Evolutionary conservation across 2,797 vertebrate species (phyloP).

Genomic region (Eulemur rubriventer): DNA sequence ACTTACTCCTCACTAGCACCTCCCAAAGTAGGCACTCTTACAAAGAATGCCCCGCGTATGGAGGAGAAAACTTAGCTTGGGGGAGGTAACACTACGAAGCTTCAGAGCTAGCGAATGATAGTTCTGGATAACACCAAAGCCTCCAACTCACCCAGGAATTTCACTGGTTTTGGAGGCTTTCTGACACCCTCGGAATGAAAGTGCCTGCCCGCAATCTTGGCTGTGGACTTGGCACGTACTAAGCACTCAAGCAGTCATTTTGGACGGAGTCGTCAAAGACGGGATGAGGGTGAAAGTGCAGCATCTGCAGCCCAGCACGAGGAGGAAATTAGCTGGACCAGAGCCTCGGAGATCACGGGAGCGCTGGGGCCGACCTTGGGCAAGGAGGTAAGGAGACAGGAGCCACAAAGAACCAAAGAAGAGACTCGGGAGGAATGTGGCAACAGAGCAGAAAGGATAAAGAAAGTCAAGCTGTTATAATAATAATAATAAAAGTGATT

Average conservation of each 20-base stretch:
- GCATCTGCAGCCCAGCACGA: constrained; percentile 23
- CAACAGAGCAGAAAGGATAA: rapidly evolving
- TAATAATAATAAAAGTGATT: too few species aligned
- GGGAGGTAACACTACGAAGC: neutral
- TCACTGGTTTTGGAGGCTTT: neutral
- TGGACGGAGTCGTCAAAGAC: neutral
- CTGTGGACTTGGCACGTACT: neutral
- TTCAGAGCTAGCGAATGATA: too few species aligned
- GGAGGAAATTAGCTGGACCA: neutral
- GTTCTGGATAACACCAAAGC: neutral
- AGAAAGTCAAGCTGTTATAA: neutral
- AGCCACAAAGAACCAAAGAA: neutral
- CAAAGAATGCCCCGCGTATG: neutral
- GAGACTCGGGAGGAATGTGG: neutral
- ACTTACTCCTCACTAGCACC: neutral
- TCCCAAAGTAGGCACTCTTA: neutral
- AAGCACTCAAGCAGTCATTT: neutral
- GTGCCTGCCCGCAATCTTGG: neutral
- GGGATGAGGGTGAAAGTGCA: neutral
- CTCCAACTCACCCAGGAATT: rapidly evolving
- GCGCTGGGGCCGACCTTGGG: rapidly evolving
- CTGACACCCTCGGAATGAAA: neutral
- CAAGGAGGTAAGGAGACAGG: neutral
- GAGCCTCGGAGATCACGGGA: neutral
- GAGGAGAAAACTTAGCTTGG: neutral